These are phyloP conservation scores for Heteronetta atricapilla DNA, from an alignment of 2,113 vertebrate species.

Conservation along the genomic window DNA sequence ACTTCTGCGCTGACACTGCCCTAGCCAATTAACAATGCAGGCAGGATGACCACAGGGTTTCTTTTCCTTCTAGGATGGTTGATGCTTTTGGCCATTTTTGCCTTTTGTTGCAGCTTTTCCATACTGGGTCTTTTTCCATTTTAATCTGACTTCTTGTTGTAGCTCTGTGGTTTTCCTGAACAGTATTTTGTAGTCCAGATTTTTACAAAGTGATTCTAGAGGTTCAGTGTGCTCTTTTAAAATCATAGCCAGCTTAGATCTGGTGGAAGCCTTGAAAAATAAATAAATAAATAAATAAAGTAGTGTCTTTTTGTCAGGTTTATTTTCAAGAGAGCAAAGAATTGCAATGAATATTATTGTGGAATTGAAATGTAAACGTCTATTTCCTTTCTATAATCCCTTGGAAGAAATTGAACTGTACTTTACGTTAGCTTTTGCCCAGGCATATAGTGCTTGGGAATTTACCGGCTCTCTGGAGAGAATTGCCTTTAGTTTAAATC, in stretches of 20 bases:
- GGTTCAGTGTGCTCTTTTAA: not conserved
- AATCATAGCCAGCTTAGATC: not conserved
- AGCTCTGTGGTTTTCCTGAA: not conserved
- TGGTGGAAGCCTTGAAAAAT: not conserved
- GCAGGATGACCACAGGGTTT: not conserved
- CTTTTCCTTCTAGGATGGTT: not conserved
- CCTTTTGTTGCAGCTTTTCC: not conserved
- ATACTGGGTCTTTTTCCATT: not conserved
- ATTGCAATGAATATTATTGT: not conserved
- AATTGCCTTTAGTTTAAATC: constrained; percentile 12
- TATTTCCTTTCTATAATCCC: constrained; percentile 10
- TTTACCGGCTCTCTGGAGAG: not conserved
- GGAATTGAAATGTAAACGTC: constrained; percentile 44
- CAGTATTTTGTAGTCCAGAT: not conserved
- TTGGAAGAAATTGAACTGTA: constrained; percentile 31
- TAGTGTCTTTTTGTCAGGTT: not conserved
- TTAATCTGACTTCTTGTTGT: not conserved
- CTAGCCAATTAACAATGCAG: not conserved
- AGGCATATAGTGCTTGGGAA: not conserved
- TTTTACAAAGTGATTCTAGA: not conserved
- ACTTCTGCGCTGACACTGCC: not conserved
- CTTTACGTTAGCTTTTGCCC: not conserved
- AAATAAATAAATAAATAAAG: not conserved
- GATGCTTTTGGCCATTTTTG: not conserved
- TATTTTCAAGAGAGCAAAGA: constrained; percentile 23